Conservation (phyloP, 2,888 invertebrate species). For the Athalia circularis region DNA sequence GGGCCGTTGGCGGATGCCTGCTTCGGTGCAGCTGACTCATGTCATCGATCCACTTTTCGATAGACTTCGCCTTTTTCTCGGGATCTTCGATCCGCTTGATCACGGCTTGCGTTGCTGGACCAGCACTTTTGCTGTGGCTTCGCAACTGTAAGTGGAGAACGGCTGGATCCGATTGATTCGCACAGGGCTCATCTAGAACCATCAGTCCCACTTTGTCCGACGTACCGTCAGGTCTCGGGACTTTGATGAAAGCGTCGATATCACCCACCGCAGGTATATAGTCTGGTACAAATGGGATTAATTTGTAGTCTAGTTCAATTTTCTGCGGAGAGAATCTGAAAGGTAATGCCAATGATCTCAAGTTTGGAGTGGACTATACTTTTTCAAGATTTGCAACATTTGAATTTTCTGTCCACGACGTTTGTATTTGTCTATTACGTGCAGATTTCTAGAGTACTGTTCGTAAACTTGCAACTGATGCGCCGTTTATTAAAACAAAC, state of each 20-base stretch:
- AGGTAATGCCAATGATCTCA: background rate
- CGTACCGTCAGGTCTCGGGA: conserved; percentile 85
- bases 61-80: conserved; percentile 90
- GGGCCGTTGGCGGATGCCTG: conserved; percentile 90
- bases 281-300: conserved; percentile 97
- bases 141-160: conserved; percentile 93
- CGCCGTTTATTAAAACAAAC: no score
- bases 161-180: conserved; percentile 97
- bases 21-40: conserved; percentile 94
- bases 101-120: conserved; percentile 73
- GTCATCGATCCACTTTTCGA: conserved; percentile 98
- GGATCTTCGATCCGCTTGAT: conserved; percentile 87
- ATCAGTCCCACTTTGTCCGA: conserved; percentile 83
- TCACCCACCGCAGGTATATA: conserved; percentile 99
- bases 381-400: background rate
- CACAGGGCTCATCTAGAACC: conserved; percentile 96
- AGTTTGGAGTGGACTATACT: no score
- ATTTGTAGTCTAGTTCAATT: conserved; percentile 90
- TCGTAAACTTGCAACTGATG: no score
- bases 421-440: background rate
- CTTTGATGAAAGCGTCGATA: conserved; percentile 98
- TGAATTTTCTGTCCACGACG: background rate
- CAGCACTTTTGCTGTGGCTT: conserved; percentile 68
- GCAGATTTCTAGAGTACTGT: background rate
- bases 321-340: conserved; percentile 93